A percentile compares a stretch with the other conserved stretches of the same genome.
Conservation (phyloP, 2,797 vertebrate genomes). For the Aldrovandia affinis region DNA sequence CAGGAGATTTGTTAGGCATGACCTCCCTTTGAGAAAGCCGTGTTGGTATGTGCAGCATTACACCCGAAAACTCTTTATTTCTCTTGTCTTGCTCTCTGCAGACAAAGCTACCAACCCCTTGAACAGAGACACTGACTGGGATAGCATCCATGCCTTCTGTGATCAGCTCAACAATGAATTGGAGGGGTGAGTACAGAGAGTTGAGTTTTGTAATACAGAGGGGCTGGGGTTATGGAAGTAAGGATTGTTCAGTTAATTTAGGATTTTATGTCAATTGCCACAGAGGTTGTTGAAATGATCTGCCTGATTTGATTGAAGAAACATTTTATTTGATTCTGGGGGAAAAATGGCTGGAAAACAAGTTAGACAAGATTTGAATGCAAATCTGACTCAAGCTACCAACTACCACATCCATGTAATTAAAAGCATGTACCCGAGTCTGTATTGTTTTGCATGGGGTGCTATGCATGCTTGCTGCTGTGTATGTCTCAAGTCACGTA, state of each 20-base stretch:
- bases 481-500: too few relatives aligned
- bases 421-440: background rate
- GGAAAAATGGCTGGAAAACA: background rate
- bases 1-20: too few relatives aligned
- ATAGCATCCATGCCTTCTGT: constrained; percentile 86
- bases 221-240: background rate
- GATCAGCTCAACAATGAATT: constrained; percentile 89
- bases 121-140: constrained; percentile 91
- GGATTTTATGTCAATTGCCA: too few relatives aligned
- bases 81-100: constrained; percentile 52
- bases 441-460: constrained; percentile 1
- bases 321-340: background rate
- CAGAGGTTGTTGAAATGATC: too few relatives aligned
- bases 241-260: too few relatives aligned
- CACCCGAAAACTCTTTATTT: background rate
- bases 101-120: constrained; percentile 93
- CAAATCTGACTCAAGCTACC: background rate
- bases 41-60: background rate
- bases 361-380: background rate
- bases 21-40: too few relatives aligned
- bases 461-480: background rate
- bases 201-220: background rate
- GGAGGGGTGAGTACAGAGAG: constrained; percentile 81
- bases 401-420: background rate
- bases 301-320: too few relatives aligned